A percentile compares a stretch with the other conserved stretches of the same genome.
phyloP scores from a whole-genome alignment of 2,888 invertebrate genomes.

The Leucophenga maculata region DNA sequence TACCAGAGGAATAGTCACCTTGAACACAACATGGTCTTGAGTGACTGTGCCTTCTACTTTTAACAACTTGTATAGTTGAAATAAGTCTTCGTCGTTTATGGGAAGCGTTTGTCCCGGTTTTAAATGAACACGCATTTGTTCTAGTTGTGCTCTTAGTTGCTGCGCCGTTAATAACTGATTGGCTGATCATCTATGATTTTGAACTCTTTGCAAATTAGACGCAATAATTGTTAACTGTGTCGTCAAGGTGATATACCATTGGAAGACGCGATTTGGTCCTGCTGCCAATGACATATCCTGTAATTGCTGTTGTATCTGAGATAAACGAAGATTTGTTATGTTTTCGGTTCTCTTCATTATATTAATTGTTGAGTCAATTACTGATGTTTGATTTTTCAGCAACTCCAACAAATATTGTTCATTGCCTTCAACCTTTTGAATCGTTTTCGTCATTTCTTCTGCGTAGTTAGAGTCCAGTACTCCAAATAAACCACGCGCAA shows the following conservation, averaged over 20 bases:
- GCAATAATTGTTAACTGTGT: no score
- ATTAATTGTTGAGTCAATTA: constrained; percentile 40
- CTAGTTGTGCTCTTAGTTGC: no score
- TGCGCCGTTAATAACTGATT: no score
- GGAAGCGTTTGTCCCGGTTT: constrained; percentile 2
- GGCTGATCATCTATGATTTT: no score
- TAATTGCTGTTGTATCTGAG: no score
- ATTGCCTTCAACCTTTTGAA: constrained; percentile 31
- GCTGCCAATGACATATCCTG: no score
- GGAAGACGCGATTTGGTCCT: no score
- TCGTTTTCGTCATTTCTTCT: constrained; percentile 34
- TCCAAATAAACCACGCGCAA: constrained; percentile 34
- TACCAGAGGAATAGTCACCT: no score
- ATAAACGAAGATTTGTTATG: background rate
- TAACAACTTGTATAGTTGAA: background rate
- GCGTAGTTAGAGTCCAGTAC: constrained; percentile 37
- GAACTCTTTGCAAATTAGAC: no score
- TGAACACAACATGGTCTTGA: no score
- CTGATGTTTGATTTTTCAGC: constrained; percentile 36
- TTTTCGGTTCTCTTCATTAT: constrained; percentile 18
- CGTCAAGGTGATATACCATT: no score
- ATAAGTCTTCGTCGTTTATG: background rate
- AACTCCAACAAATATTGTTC: constrained; percentile 26
- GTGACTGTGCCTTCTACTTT: no score
- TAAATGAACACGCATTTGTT: background rate